phyloP scores from a whole-genome alignment of 2,797 vertebrate genomes.

The Prunella strophiata region DNA sequence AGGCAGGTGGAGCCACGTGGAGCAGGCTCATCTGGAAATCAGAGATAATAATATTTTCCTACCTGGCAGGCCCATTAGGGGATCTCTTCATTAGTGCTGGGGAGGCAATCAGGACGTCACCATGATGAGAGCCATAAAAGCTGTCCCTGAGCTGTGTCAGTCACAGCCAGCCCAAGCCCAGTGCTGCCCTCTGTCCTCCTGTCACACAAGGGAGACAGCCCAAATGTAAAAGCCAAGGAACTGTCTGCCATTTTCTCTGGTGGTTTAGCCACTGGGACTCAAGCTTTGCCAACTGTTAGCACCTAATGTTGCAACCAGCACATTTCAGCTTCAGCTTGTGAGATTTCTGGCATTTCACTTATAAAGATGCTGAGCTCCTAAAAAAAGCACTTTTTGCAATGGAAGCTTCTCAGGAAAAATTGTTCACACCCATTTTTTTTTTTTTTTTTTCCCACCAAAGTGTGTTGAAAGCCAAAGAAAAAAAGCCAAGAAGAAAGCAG shows the following conservation, averaged over 20 bases:
- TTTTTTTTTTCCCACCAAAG: slow-evolving; percentile 28
- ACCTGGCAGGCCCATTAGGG: background rate
- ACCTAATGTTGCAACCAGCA: slow-evolving; percentile 65
- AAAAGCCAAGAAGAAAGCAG: slow-evolving; percentile 16
- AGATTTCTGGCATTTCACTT: slow-evolving; percentile 60
- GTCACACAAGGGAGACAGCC: background rate
- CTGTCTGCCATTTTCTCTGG: slow-evolving; percentile 51
- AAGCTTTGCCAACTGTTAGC: slow-evolving; percentile 57
- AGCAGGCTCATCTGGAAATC: slow-evolving; percentile 7
- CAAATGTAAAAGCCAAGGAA: slow-evolving; percentile 34
- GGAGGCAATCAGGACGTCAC: slow-evolving; percentile 14
- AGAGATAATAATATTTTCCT: slow-evolving; percentile 24
- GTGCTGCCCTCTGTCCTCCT: slow-evolving; percentile 3
- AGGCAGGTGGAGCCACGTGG: background rate
- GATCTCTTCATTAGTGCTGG: background rate
- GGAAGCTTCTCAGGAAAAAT: slow-evolving; percentile 27
- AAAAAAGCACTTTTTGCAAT: slow-evolving; percentile 51
- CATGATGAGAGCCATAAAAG: background rate
- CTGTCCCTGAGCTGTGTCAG: background rate
- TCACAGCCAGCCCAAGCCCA: background rate
- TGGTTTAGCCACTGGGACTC: slow-evolving; percentile 44
- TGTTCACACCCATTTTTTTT: slow-evolving; percentile 21
- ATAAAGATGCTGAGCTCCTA: slow-evolving; percentile 45
- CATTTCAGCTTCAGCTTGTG: slow-evolving; percentile 46
- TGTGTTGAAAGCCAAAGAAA: slow-evolving; percentile 15